Evolutionary conservation across 30 jellyfish, hydroid and myxozoan genomes (phyloP).

Genomic region (Rhopilema esculentum): DNA sequence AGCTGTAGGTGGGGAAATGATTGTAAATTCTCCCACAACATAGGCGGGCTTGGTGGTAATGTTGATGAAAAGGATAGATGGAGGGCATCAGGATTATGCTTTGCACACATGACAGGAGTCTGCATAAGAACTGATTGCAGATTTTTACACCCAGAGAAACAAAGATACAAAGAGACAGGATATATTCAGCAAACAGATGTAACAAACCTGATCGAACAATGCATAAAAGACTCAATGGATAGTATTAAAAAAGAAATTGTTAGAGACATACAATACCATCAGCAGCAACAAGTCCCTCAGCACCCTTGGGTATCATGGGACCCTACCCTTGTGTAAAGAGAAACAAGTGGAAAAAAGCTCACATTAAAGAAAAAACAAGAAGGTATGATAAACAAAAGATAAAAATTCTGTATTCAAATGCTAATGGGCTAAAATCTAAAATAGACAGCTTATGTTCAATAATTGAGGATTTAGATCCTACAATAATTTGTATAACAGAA

Average conservation of each 20-base stretch:
- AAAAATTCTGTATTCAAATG: neutral
- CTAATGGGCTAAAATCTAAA: neutral
- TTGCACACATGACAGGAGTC: conserved; percentile 13
- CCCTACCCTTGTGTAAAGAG: conserved; percentile 4
- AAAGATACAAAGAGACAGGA: neutral
- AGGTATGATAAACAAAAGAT: conserved; percentile 2
- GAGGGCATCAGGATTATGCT: conserved; percentile 19
- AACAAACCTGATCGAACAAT: conserved; percentile 1
- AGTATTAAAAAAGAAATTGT: neutral
- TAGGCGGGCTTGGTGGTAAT: neutral
- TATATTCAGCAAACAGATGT: neutral
- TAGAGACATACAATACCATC: neutral
- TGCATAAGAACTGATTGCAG: conserved; percentile 2
- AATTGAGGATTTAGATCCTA: neutral
- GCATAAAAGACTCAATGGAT: conserved; percentile 3
- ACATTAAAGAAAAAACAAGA: neutral
- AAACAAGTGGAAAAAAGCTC: neutral
- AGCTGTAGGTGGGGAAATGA: conserved; percentile 26
- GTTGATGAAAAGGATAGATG: conserved; percentile 7
- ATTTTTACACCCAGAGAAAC: conserved; percentile 14
- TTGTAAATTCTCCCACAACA: conserved; percentile 32
- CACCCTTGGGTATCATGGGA: neutral
- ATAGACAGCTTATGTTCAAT: neutral
- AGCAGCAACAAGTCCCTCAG: neutral
- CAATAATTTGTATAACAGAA: conserved; percentile 8